These are phyloP conservation scores for Promerops cafer DNA, from an alignment of 2,113 vertebrate genomes.

Conservation along the genomic window DNA sequence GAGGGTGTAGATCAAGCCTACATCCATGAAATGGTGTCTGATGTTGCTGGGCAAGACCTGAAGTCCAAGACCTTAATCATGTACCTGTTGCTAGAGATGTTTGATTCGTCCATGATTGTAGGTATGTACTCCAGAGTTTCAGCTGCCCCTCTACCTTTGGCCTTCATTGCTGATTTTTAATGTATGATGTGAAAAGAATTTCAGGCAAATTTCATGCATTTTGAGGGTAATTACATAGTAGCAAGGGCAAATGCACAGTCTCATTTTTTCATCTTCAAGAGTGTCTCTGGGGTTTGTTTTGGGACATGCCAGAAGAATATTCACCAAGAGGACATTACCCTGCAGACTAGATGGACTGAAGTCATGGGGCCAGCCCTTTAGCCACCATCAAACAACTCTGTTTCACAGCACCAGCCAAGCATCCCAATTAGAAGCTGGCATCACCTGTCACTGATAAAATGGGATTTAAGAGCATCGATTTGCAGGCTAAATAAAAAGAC, in stretches of 20 bases:
- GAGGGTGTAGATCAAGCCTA: background rate
- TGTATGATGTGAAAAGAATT: background rate
- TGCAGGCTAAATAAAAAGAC: background rate
- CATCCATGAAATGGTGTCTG: background rate
- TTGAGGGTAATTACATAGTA: background rate
- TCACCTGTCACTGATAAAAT: background rate
- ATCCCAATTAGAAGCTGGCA: background rate
- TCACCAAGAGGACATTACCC: background rate
- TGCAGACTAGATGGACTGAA: background rate
- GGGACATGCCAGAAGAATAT: background rate
- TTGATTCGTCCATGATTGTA: background rate
- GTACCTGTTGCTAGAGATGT: background rate
- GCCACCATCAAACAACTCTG: background rate
- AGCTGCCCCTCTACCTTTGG: background rate
- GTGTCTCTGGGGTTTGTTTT: background rate
- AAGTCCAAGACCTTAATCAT: background rate
- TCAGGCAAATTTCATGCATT: background rate
- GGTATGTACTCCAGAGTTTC: background rate
- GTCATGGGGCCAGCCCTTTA: background rate
- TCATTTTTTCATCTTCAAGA: background rate
- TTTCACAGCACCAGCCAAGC: background rate
- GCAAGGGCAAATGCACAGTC: background rate
- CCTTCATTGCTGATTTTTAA: background rate
- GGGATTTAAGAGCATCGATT: accelerated
- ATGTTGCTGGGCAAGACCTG: background rate